phyloP scores from a whole-genome alignment of 2,113 vertebrate species.

The Perca schrenkii region DNA sequence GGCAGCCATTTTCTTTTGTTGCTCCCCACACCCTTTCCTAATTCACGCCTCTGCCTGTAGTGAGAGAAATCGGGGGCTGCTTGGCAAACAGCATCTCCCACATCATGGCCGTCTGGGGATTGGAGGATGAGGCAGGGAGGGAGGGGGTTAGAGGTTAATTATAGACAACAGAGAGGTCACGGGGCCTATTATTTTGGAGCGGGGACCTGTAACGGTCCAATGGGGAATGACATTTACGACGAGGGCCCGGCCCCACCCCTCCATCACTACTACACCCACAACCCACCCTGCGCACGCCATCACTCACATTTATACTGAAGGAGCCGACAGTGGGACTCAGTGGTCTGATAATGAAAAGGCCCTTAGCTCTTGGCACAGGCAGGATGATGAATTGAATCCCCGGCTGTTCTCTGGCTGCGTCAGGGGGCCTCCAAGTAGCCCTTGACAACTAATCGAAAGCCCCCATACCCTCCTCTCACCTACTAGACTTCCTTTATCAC shows the following conservation, averaged over 20 bases:
- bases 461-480: constrained; percentile 65
- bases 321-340: constrained; percentile 53
- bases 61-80: constrained; percentile 55
- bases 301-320: constrained; percentile 58
- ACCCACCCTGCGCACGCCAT: constrained; percentile 79
- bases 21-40: not conserved
- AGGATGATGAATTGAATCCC: constrained; percentile 91
- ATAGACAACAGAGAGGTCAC: constrained; percentile 91
- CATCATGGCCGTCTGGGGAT: constrained; percentile 75
- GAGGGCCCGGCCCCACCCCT: constrained; percentile 87
- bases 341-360: constrained; percentile 89
- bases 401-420: constrained; percentile 85
- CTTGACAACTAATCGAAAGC: constrained; percentile 89
- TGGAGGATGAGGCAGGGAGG: constrained; percentile 53
- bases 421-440: constrained; percentile 86
- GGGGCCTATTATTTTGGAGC: constrained; percentile 88
- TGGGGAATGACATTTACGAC: constrained; percentile 80
- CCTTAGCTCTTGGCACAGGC: constrained; percentile 85
- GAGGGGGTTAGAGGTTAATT: constrained; percentile 92
- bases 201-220: constrained; percentile 86
- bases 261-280: constrained; percentile 73
- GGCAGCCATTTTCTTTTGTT: constrained; percentile 57
- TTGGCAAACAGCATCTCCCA: constrained; percentile 86
- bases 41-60: not conserved
- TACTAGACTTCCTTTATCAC: constrained; percentile 57